Percentiles rank a stretch among this genome's conserved stretches.
phyloP scores from a whole-genome alignment of 2,113 vertebrate species.

The Corydoras maculifer region DNA sequence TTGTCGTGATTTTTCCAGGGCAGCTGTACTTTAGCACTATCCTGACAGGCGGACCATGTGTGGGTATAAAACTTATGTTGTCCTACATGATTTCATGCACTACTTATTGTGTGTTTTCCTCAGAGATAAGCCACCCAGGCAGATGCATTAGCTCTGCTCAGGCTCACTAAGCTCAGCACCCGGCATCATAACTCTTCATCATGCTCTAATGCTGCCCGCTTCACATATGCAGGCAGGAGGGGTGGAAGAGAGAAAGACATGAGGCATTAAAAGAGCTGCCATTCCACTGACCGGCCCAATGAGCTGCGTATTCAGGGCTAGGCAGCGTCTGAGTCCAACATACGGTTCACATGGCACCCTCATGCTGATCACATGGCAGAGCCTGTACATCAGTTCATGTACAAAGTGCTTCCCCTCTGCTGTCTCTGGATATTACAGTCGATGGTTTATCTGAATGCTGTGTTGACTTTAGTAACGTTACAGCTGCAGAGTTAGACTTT shows the following conservation, averaged over 20 bases:
- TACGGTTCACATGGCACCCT: too few species aligned
- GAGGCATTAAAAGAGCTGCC: constrained; percentile 15
- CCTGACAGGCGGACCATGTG: neutral
- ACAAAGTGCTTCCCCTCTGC: too few species aligned
- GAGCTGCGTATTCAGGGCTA: constrained; percentile 17
- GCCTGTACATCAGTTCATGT: too few species aligned
- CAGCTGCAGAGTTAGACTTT: too few species aligned
- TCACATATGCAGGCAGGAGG: neutral
- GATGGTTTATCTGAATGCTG: too few species aligned
- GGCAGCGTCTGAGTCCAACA: neutral
- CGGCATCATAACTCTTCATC: constrained; percentile 25
- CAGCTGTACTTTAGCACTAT: too few species aligned
- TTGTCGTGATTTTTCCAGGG: too few species aligned
- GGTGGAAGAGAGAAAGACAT: neutral
- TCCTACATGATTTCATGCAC: neutral
- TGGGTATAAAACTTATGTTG: neutral
- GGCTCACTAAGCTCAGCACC: constrained; percentile 18
- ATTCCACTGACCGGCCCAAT: constrained; percentile 23
- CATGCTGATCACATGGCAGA: too few species aligned
- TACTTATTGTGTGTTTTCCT: neutral
- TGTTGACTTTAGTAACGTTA: too few species aligned
- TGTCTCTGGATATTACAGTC: too few species aligned
- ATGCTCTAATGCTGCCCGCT: constrained; percentile 24
- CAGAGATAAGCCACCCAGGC: constrained; percentile 6
- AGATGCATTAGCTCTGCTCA: constrained; percentile 14